phyloP scores from a whole-genome alignment of 2,113 vertebrate species.

The Gobiocypris rarus region DNA sequence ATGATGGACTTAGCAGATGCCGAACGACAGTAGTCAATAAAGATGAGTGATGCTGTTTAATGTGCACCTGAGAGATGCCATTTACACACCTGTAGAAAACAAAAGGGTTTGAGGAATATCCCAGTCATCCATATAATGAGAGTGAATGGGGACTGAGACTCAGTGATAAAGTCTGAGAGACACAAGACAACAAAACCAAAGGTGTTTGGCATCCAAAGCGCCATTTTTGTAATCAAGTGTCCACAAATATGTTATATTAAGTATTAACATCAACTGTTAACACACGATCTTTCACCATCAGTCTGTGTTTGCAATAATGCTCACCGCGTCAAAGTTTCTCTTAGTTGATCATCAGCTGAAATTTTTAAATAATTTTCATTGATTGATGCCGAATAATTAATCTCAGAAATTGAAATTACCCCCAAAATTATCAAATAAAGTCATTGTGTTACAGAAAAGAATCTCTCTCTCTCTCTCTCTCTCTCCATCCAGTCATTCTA shows the following conservation, averaged over 20 bases:
- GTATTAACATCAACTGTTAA: not conserved
- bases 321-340: no score
- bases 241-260: not conserved
- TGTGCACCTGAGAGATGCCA: not conserved
- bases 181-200: not conserved
- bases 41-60: not conserved
- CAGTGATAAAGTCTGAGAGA: no score
- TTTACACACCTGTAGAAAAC: not conserved
- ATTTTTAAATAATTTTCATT: no score
- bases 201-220: no score
- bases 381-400: no score
- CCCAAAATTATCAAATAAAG: no score
- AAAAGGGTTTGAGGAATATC: not conserved
- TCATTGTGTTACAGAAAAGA: no score
- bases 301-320: no score
- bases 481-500: no score
- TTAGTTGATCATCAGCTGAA: no score
- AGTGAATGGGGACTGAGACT: not conserved
- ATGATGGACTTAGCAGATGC: not conserved
- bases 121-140: not conserved
- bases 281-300: not conserved
- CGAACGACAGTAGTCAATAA: not conserved
- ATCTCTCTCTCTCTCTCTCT: no score
- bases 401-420: no score
- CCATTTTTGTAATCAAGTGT: not conserved